These are phyloP conservation scores for Pleuronectes platessa DNA, from an alignment of 2,113 vertebrate species.

Conservation along the genomic window DNA sequence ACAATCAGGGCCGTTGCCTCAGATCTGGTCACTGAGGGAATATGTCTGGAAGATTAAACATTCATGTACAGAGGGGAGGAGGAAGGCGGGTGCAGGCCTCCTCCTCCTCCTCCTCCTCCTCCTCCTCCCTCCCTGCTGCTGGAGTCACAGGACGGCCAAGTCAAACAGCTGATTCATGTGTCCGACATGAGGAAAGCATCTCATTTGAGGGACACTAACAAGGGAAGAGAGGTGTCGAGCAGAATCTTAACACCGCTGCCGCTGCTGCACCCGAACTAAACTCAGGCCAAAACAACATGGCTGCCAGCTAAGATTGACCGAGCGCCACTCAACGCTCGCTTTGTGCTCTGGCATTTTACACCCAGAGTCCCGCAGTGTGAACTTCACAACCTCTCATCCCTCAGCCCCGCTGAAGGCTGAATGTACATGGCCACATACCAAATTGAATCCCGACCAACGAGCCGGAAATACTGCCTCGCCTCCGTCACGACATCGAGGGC, in stretches of 20 bases:
- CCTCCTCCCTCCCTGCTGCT: conserved; percentile 1
- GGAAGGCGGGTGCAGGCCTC: neutral
- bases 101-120: neutral
- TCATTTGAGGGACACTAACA: conserved; percentile 40
- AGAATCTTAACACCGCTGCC: conserved; percentile 63
- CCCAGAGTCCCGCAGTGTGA: conserved; percentile 23
- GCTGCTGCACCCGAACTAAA: conserved; percentile 40
- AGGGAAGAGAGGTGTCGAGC: conserved; percentile 34
- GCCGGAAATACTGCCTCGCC: conserved; percentile 37
- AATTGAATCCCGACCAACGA: conserved; percentile 38
- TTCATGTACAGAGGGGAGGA: conserved; percentile 35
- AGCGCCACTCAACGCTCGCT: conserved; percentile 9
- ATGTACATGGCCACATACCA: conserved; percentile 46
- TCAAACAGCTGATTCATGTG: conserved; percentile 77
- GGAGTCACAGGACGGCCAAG: conserved; percentile 40
- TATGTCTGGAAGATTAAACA: conserved; percentile 73
- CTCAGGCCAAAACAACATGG: conserved; percentile 50
- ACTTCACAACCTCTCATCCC: conserved; percentile 15
- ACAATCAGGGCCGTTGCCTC: conserved; percentile 73
- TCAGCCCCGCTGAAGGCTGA: conserved; percentile 28
- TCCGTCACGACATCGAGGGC: conserved; percentile 13
- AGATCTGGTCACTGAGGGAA: conserved; percentile 82
- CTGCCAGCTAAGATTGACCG: conserved; percentile 38
- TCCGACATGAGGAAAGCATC: conserved; percentile 46
- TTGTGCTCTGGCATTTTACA: conserved; percentile 54